Base-by-base conservation (phyloP, 2,113 vertebrate genomes). In the Ictalurus punctatus region DNA sequence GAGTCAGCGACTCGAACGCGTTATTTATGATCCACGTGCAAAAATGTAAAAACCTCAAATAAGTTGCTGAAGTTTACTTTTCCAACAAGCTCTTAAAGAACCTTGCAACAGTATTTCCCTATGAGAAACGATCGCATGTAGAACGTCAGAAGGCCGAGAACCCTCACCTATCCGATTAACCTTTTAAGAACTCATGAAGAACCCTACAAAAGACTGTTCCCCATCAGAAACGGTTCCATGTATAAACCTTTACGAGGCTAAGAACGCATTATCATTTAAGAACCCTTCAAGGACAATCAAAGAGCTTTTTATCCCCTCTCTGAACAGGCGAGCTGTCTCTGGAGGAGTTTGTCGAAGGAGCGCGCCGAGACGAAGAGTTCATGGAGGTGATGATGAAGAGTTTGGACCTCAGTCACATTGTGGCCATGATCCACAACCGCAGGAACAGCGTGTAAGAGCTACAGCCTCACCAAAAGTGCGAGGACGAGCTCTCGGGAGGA, bases 351-450 rank as follows among this genome's bases (percentile, higher is more conserved):
- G 96, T 98, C 89, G 96, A 96, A 19, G 97, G 97, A 1, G 97
- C 97, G 19, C 96, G 95, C 54, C 96, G 92, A 27, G 97, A 98
- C 0, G 93, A 95, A 0, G 97, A 97, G 40, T 98, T 98, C 94
- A 97, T 96, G 97, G 96, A 97, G 65, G 96, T 98, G 91, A 97
- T 98, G 97, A 96, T 97, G 93, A 98, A 97, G 86, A 98, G 96
- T 87, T 90, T 97, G 93, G 97, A 98, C 92, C 95, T 98, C 63
- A 92, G 94, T 21, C 97, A 98, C 94, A 98, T 98, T 2, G 94
- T 97, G 91, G 94, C 97, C 80, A 97, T 97, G 97, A 97, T 98
- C 92, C 96, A 98, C 94, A 97, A 93, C 89, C 95, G 97, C 86
- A 95, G 97, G 86, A 95, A 93, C 86, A 98, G 97, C 0, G 84